phyloP scores from a whole-genome alignment of 2,888 invertebrate species.

The Megamerina dolium region DNA sequence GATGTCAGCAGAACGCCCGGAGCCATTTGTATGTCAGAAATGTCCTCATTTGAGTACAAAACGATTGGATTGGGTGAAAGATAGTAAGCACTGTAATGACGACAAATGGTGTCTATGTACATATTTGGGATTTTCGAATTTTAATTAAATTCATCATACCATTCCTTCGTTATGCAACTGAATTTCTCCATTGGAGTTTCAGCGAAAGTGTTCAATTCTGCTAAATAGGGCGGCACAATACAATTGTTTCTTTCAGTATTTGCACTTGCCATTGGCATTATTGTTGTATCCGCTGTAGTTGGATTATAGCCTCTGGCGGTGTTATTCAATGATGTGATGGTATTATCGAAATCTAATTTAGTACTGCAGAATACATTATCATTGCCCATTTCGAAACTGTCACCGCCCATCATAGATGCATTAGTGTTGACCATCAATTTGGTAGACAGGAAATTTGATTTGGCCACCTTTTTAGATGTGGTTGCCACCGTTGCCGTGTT shows the following conservation, averaged over 20 bases:
- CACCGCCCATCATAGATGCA: conserved; percentile 21
- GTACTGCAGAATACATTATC: conserved; percentile 45
- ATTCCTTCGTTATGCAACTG: conserved; percentile 32
- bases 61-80: conserved; percentile 44
- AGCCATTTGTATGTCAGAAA: conserved; percentile 40
- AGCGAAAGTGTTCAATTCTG: conserved; percentile 38
- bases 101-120: not conserved
- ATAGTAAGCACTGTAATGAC: conserved; percentile 32
- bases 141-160: conserved; percentile 24
- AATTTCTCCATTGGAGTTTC: conserved; percentile 40
- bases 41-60: conserved; percentile 38
- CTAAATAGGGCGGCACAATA: conserved; percentile 32
- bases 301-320: conserved; percentile 23
- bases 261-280: conserved; percentile 15
- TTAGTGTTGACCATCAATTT: conserved; percentile 31
- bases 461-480: conserved; percentile 20
- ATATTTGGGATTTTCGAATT: conserved; percentile 2
- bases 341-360: conserved; percentile 41
- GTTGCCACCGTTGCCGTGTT: conserved; percentile 19
- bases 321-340: conserved; percentile 25
- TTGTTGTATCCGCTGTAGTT: conserved; percentile 18
- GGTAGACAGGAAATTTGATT: conserved; percentile 33
- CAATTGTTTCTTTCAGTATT: conserved; percentile 13
- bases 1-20: conserved; percentile 44
- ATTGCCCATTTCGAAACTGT: conserved; percentile 27